Base-by-base conservation (phyloP, 2,888 invertebrate species). In the Sepioteuthis lessoniana region DNA sequence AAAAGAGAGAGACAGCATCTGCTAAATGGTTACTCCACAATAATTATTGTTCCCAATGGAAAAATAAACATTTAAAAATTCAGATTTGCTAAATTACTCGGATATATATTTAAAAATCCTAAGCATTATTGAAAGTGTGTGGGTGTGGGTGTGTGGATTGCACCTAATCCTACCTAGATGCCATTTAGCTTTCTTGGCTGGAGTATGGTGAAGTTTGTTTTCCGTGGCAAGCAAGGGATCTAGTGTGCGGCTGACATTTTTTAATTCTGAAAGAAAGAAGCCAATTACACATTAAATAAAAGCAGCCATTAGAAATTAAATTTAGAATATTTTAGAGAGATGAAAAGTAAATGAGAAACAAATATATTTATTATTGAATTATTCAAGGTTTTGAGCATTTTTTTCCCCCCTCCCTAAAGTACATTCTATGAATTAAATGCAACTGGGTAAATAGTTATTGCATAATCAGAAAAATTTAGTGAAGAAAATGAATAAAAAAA, bases 171-270 rank as follows among this genome's bases (percentile, higher is more conserved):
- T 96, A 97, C 99, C 99, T 96, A 99, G 97, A 98, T 99, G 99
- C 99, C 99, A 99, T 97, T 99, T 99, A 19, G 99, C 99, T 95
- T 99, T 98, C 97, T 99, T 99, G 16, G 99, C 98, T 93, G 98
- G 98, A 50, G 97, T 95, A 46, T 91, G 91, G 97, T 95, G 95
- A 93, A 94, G 95, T 92, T 96, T 96, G 94, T 96, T 95, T 31
- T 96, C 95, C 42, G 95, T 95, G 0, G 96, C 95, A 90, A 96
- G 94, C 42, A 96, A 94, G 1, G 97, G 96, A 93, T 97, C 97
- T 94, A 97, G 94, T 0, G 96, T 96, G 94, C 96, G 96, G 16
- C 95, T 96, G 28, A 96, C 95, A 95, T 96, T 95, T 94, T 96
- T 96, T 95, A 96, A 95, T 94, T 96, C 97, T 96, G 95, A 91